Percentiles rank a stretch among this genome's conserved stretches.
phyloP scores from a whole-genome alignment of 2,888 invertebrate genomes.

The Copidosoma aretas region DNA sequence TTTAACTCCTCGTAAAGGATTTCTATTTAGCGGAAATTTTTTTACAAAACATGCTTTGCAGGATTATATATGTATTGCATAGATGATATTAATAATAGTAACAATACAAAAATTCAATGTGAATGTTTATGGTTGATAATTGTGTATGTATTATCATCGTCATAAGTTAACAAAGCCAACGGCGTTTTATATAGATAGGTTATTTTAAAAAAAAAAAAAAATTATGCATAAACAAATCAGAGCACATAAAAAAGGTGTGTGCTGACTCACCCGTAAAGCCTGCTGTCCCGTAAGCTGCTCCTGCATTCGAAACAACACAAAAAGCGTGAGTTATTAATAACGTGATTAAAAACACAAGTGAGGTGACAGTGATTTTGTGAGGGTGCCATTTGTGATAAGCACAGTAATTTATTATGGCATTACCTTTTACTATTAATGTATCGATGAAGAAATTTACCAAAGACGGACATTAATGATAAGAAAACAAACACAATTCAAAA shows the following conservation, averaged over 20 bases:
- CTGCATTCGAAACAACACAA: constrained; percentile 65
- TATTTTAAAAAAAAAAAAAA: constrained; percentile 10
- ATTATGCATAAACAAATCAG: constrained; percentile 1
- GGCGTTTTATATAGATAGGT: background rate
- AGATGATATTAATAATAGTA: too few species aligned
- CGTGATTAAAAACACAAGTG: constrained; percentile 44
- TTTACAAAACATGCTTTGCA: constrained; percentile 32
- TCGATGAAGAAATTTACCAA: background rate
- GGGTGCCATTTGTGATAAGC: constrained; percentile 6
- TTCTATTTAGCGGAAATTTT: constrained; percentile 24
- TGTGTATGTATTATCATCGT: too few species aligned
- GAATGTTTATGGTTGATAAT: too few species aligned
- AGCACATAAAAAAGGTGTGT: constrained; percentile 4
- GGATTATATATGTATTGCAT: constrained; percentile 8
- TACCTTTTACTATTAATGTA: constrained; percentile 8
- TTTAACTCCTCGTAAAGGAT: constrained; percentile 23
- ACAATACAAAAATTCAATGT: too few species aligned
- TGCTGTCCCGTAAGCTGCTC: constrained; percentile 90
- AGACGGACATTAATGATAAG: background rate
- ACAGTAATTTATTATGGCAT: background rate
- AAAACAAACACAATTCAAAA: constrained; percentile 1
- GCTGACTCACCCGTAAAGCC: constrained; percentile 79
- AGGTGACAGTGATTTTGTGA: background rate
- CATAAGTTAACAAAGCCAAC: constrained; percentile 17
- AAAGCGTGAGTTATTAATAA: constrained; percentile 49